Base-by-base conservation (phyloP, 2,888 invertebrate species). In the Eucera pruinosa region DNA sequence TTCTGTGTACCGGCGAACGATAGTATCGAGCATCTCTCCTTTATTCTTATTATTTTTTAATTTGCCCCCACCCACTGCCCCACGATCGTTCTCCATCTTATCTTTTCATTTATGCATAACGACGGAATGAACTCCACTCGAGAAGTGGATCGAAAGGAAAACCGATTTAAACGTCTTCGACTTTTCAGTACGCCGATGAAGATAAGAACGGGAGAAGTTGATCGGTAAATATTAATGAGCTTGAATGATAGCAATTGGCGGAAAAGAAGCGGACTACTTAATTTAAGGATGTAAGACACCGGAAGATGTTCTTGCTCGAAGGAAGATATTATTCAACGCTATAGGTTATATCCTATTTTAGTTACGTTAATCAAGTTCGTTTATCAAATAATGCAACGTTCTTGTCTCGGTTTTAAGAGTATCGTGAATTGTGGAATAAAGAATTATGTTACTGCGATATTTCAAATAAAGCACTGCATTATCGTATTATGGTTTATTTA, bases 41-140 rank as follows among this genome's bases (percentile, higher is more conserved):
- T 27, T 18, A 45, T 58, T 39, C 41, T 50, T 50, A 50, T 64
- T 62, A 43, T 57, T 62, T 33, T 57, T 65, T 66, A 57, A 72
- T 68, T 52, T 30, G 33, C 52, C 6, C 36, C 36, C 33, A 7
- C n/a, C n/a, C n/a, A n/a, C n/a, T n/a, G n/a, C n/a, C n/a, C n/a
- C n/a, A n/a, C n/a, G 30, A 30, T 30, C 30, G 30, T 25, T 33
- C 6, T 7, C 9, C 4, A 15, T 25, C 27, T 57, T 33, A 43
- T 36, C 23, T 47, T 27, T 13, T 36, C 57, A 18, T 57, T 47
- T 15, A n/a, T 25, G 62, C 25, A 57, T 18, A 33, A 7, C 20
- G 18, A 15, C 11, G 20, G 18, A 20, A 18, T 7, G 7, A 25
- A 25, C 9, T 13, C 13, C 4, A 25, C 3, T 43, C 36, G 13